Conservation (phyloP, 2,888 invertebrate genomes). For the Cosmia pyralina region DNA sequence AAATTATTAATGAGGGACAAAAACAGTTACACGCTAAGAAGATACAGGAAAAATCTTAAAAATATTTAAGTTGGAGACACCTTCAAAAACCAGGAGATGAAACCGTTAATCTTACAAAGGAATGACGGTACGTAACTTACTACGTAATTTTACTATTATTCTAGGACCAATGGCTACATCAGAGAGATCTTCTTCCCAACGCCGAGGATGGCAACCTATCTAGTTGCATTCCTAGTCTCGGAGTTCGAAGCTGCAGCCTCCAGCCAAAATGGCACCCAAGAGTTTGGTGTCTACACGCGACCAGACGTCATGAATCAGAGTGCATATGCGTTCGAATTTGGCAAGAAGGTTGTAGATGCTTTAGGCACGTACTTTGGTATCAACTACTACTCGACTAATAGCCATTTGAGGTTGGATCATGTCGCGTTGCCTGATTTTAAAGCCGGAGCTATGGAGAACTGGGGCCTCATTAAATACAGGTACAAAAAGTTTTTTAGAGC, state of each 20-base stretch:
- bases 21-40: neutral
- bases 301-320: slow-evolving; percentile 92
- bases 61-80: no score
- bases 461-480: slow-evolving; percentile 96
- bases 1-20: neutral
- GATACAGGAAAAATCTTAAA: neutral
- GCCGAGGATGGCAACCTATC: slow-evolving; percentile 94
- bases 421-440: slow-evolving; percentile 96
- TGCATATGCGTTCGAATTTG: slow-evolving; percentile 92
- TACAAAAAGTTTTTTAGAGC: slow-evolving; percentile 66
- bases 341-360: slow-evolving; percentile 85
- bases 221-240: slow-evolving; percentile 95
- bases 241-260: slow-evolving; percentile 90
- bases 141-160: slow-evolving; percentile 50
- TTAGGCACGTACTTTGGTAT: slow-evolving; percentile 90
- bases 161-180: slow-evolving; percentile 90
- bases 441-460: slow-evolving; percentile 97
- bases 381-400: slow-evolving; percentile 87
- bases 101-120: neutral
- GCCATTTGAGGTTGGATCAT: slow-evolving; percentile 94
- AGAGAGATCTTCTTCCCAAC: slow-evolving; percentile 90
- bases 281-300: slow-evolving; percentile 92
- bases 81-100: neutral
- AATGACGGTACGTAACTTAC: neutral
- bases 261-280: slow-evolving; percentile 70